Base-by-base conservation (phyloP, 53 echinoderm and acorn worm genomes). In the Luidia sarsii region DNA sequence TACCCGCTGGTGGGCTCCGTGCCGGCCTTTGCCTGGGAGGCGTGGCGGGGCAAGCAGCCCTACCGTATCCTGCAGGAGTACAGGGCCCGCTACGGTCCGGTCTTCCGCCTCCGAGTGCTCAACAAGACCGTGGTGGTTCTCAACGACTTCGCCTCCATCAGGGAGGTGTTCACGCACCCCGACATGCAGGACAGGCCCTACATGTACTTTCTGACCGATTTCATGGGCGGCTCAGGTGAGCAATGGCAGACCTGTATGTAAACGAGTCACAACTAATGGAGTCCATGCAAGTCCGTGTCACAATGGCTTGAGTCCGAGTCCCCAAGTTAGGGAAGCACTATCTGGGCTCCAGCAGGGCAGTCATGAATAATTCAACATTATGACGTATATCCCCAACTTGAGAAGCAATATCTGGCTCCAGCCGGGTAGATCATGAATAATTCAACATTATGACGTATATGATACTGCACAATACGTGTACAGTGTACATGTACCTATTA, bases 71-170 rank as follows among this genome's bases (percentile, higher is more conserved):
- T 80, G 23, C 36, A 15, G 22, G 61, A 41, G 57, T 48, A 59
- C 7, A 70, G 59, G 3, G 60, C 46, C n/a, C 69, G 54, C 48
- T 83, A 83, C 70, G 83, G 83, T 18, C 48, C 55, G 3, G 49
- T 70, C 20, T 69, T 83, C 23, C 69, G 59, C 22, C 34, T 83
- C 70, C 48, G 45, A 33, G 22, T 83, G 15, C 16, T 69, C 24
- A 62, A 62, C 54, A 69, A 57, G 46, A 39, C 70, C 0, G 36
- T 83, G 3, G 60, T 69, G 14, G 50, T 83, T 16, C 60, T 83
- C 33, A 83, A 83, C 33, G 70, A 83, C 61, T 83, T 55, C 70
- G 68, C 43, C 24, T 70, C 83, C 32, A 55, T 70, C 7, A 83
- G 60, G 27, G 83, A 83, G 57, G 83, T 70, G 21, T 83, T 83